Base-by-base conservation (phyloP, 2,888 invertebrate species). In the Trypoxylon attenuatum region DNA sequence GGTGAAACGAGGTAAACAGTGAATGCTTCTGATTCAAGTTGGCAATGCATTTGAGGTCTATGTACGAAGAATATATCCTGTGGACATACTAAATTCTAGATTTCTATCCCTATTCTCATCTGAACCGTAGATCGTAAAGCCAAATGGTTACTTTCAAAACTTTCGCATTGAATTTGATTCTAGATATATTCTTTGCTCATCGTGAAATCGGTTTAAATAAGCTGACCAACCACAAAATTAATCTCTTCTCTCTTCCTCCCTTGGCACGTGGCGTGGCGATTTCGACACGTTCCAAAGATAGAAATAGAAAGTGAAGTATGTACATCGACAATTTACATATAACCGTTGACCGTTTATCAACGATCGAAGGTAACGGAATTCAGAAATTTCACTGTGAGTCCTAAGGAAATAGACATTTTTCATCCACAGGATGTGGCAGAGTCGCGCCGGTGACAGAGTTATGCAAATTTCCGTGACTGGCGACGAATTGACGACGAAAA, bases 1-100 rank as follows among this genome's bases (percentile, higher is more conserved):
- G n/a, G n/a, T n/a, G n/a, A n/a, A 63, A 69, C 63, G 64, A 71
- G 63, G 65, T 68, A 69, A 73, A 71, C 71, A 57, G 76, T 76
- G 72, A 42, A 65, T 58, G 71, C 61, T 68, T 57, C 58, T 59
- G 59, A 71, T 45, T 25, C 41, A 66, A 68, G 25, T 57, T 43
- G 59, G 46, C 46, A 46, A 72, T 65, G 65, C 68, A 57, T 64
- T 65, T 62, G 53, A 51, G 61, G 53, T 41, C 55, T 41, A 59
- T 62, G 46, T 65, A 38, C 65, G 60, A 22, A 5, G 54, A 63
- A 72, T 74, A 65, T 64, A n/a, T n/a, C 49, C 39, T 49, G 47
- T 33, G 59, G 68, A 63, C 66, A 57, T 50, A 46, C 51, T 53
- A 67, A 70, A 79, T 80, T 78, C 66, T 66, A 53, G 56, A 69